Evolutionary conservation across 2,113 vertebrate genomes (phyloP).

Genomic region (Centropristis striata): DNA sequence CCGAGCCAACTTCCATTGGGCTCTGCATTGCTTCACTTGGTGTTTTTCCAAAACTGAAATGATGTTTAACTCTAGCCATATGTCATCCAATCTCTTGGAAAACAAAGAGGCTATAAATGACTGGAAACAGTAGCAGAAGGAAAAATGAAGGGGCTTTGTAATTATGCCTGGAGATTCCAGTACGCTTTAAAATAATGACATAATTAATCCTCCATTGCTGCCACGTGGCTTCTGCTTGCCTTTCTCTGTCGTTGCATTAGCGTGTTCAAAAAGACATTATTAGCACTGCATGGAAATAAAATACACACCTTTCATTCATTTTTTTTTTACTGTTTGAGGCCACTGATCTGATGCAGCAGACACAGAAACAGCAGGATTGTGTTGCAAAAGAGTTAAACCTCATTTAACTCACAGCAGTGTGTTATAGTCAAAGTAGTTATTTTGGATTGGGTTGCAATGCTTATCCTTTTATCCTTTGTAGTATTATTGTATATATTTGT

Average conservation of each 20-base stretch:
- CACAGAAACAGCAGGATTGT: neutral
- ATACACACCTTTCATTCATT: slow-evolving; percentile 2
- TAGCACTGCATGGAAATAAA: slow-evolving; percentile 15
- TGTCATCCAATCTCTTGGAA: slow-evolving; percentile 66
- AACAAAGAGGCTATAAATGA: slow-evolving; percentile 70
- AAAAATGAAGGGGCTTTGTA: slow-evolving; percentile 77
- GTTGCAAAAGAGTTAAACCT: neutral
- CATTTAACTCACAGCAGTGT: neutral
- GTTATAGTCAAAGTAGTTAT: no score
- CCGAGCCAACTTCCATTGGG: slow-evolving; percentile 4
- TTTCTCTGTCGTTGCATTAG: slow-evolving; percentile 40
- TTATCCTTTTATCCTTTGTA: no score
- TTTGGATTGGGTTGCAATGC: no score
- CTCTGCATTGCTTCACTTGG: slow-evolving; percentile 10
- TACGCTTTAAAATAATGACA: slow-evolving; percentile 75
- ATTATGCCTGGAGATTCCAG: slow-evolving; percentile 72
- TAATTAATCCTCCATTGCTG: slow-evolving; percentile 75
- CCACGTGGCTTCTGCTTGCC: slow-evolving; percentile 44
- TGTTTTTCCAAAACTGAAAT: slow-evolving; percentile 47
- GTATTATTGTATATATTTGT: no score
- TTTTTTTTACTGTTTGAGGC: slow-evolving; percentile 6
- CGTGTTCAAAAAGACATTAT: slow-evolving; percentile 47
- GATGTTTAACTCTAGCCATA: slow-evolving; percentile 44
- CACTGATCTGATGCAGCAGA: neutral
- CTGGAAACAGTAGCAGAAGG: slow-evolving; percentile 55